Base-by-base conservation (phyloP, 2,113 vertebrate genomes). In the Hylia prasina region DNA sequence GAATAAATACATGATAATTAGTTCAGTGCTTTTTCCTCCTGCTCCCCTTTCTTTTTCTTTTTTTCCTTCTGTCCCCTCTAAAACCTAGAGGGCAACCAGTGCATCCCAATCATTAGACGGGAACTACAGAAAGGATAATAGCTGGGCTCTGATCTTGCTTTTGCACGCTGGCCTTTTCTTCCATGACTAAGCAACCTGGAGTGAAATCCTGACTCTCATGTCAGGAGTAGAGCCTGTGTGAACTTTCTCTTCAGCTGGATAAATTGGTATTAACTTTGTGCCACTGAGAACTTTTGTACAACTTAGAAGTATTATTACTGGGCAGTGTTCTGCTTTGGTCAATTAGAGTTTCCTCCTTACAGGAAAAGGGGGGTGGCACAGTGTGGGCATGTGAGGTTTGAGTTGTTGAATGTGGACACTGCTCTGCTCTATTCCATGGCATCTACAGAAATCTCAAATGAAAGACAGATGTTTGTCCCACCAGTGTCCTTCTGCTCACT, bases 1-100 rank as follows among this genome's bases (percentile, higher is more conserved):
- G 71, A 95, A 92, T 82, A 90, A 90, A 93, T 94, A 20, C 27
- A 80, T 61, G 39, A 65, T 40, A 88, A 90, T 77, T 81, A 92
- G 42, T 58, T 65, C 5, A 9, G 60, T 58, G 33, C 22, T 44
- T 50, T 51, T 53, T 17, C 20, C 2, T 7, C 7, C 7, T 54
- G 30, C 47, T 54, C 6, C 5, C 4, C 4, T 27, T 31, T 33
- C 13, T 33, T 44, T 18, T 28, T 25, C 6, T 31, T 40, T 64
- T 40, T 51, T 48, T 11, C 4, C 39, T 71, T 60, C 42, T 87
- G 40, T 31, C 27, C 21, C 14, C 22, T 86, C 19, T n/a, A 86
- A 90, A 70, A 64, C 64, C 47, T 78, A 23, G 56, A 87, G 64
- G 48, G 64, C 54, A 86, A 56, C 9, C 15, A 54, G 5, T 27